A percentile compares a stretch with the other conserved stretches of the same genome.
Evolutionary conservation across 2,888 invertebrate species (phyloP).

Genomic region (Tyria jacobaeae): DNA sequence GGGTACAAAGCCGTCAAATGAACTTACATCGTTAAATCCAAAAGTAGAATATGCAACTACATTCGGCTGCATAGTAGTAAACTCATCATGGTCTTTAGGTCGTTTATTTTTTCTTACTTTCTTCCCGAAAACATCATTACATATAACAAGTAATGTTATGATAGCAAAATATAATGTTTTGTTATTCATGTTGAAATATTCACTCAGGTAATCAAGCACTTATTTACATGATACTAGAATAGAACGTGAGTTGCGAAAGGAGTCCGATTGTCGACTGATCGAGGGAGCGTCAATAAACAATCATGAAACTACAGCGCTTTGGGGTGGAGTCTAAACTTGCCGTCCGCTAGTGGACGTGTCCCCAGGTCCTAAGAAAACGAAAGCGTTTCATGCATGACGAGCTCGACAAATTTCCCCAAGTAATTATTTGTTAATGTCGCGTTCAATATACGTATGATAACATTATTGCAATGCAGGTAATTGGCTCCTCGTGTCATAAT

Average conservation of each 20-base stretch:
- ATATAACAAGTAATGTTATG: slow-evolving; percentile 59
- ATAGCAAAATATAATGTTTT: slow-evolving; percentile 65
- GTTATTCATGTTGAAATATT: slow-evolving; percentile 67
- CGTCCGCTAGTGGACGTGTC: slow-evolving; percentile 50
- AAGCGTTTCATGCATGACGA: slow-evolving; percentile 80
- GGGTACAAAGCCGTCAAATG: slow-evolving; percentile 77
- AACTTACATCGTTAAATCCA: slow-evolving; percentile 79
- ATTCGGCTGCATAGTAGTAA: slow-evolving; percentile 72
- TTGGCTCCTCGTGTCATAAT: slow-evolving; percentile 60
- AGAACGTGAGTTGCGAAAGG: slow-evolving; percentile 68
- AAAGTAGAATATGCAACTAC: slow-evolving; percentile 81
- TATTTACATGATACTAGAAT: slow-evolving; percentile 74
- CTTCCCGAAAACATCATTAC: slow-evolving; percentile 61
- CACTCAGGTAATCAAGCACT: slow-evolving; percentile 61
- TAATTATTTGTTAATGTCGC: slow-evolving; percentile 73
- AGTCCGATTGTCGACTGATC: slow-evolving; percentile 75
- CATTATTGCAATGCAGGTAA: slow-evolving; percentile 58
- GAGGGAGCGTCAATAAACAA: slow-evolving; percentile 50
- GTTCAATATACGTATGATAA: slow-evolving; percentile 64
- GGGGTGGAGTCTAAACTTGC: slow-evolving; percentile 55
- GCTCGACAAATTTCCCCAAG: slow-evolving; percentile 77
- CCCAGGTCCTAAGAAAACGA: slow-evolving; percentile 80
- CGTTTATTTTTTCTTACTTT: slow-evolving; percentile 69
- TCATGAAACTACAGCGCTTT: slow-evolving; percentile 52
- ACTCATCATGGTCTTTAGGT: slow-evolving; percentile 66